Percentiles rank a stretch among this genome's conserved stretches.
Evolutionary conservation across 2,888 invertebrate species (phyloP).

Genomic region (Quadriops clusia): DNA sequence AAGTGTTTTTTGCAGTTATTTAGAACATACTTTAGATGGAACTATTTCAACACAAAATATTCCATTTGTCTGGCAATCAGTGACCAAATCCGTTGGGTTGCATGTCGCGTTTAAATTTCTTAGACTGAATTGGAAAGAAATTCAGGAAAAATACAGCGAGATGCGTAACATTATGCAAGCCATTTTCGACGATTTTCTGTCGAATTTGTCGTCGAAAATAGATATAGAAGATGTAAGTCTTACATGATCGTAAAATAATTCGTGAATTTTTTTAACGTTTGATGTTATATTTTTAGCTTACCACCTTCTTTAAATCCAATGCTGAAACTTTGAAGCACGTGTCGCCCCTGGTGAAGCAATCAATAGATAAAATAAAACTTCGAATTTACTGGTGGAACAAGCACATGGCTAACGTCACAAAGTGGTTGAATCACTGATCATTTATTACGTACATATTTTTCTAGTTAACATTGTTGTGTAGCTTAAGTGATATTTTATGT

Average conservation of each 20-base stretch:
- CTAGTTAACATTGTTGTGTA: too few relatives aligned
- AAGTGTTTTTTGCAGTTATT: constrained; percentile 28
- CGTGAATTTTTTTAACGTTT: constrained; percentile 1
- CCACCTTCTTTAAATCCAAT: constrained; percentile 29
- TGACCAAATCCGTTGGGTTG: constrained; percentile 29
- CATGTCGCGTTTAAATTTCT: constrained; percentile 31
- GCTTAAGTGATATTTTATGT: constrained; percentile 12
- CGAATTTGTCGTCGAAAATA: constrained; percentile 28
- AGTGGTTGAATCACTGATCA: constrained; percentile 26
- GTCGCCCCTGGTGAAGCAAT: constrained; percentile 27
- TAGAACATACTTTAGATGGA: constrained; percentile 28
- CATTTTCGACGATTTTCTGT: constrained; percentile 32
- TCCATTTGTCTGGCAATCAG: constrained; percentile 31
- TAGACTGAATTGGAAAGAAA: constrained; percentile 30
- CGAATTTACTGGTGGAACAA: constrained; percentile 30
- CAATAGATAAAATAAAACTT: constrained; percentile 31
- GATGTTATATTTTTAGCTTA: constrained; percentile 24
- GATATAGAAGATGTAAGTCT: constrained; percentile 33
- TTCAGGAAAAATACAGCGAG: constrained; percentile 28
- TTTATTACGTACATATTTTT: too few relatives aligned
- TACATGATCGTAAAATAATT: constrained; percentile 1
- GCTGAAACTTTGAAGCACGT: constrained; percentile 28
- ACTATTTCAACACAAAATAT: constrained; percentile 29
- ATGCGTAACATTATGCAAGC: constrained; percentile 26
- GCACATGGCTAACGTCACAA: constrained; percentile 27